Evolutionary conservation across 1,140 invertebrate species (phyloP).

Genomic region (Drosophila subpulchrella): DNA sequence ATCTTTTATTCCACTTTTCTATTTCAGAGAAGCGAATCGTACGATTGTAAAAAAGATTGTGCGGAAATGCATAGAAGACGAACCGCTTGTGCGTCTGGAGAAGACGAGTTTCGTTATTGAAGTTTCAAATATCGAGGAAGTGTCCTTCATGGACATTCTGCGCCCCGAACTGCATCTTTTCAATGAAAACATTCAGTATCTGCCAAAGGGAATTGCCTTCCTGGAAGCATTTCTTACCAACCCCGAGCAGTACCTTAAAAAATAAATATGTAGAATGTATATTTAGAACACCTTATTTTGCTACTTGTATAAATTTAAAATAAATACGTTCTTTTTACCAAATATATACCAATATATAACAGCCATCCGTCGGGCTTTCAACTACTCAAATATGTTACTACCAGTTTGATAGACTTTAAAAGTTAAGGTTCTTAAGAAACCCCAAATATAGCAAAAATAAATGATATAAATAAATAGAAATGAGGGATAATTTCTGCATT

Average conservation of each 20-base stretch:
- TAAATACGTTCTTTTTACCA: background rate
- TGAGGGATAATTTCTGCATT: constrained; percentile 49
- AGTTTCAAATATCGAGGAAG: constrained; percentile 46
- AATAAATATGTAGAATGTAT: background rate
- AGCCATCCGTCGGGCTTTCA: too few species aligned
- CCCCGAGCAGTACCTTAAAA: constrained; percentile 55
- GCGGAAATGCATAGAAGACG: background rate
- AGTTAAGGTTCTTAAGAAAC: too few species aligned
- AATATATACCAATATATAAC: too few species aligned
- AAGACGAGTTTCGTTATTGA: constrained; percentile 37
- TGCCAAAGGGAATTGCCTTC: constrained; percentile 60
- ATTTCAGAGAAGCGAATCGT: constrained; percentile 53
- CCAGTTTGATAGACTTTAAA: too few species aligned
- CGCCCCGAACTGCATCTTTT: constrained; percentile 59
- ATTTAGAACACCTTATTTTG: background rate
- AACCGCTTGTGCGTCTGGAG: constrained; percentile 26
- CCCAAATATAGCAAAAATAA: background rate
- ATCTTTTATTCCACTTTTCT: background rate
- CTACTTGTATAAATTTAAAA: background rate
- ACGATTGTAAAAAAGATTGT: constrained; percentile 44
- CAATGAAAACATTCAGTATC: constrained; percentile 60
- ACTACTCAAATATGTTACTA: too few species aligned
- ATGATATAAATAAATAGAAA: constrained; percentile 23
- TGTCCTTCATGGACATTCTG: constrained; percentile 49
- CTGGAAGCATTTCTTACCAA: constrained; percentile 45